Evolutionary conservation across 1,140 invertebrate genomes (phyloP).

Genomic region (Conus ventricosus): DNA sequence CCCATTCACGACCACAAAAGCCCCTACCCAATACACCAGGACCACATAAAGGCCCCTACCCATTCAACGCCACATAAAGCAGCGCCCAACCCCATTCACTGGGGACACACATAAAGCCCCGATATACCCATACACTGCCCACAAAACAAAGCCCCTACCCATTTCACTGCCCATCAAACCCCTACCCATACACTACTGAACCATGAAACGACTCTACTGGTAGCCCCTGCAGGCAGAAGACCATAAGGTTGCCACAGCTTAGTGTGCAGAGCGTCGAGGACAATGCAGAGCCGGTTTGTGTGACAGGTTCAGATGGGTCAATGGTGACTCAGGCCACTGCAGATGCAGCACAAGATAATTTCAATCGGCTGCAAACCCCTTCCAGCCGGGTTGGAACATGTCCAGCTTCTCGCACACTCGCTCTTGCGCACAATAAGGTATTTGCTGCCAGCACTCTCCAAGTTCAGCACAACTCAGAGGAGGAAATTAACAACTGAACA

Average conservation of each 20-base stretch:
- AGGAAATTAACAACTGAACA: neutral
- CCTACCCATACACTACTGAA: constrained; percentile 29
- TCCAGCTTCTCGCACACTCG: constrained; percentile 84
- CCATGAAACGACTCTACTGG: constrained; percentile 79
- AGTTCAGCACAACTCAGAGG: neutral
- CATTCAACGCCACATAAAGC: no score
- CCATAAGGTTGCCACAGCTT: constrained; percentile 91
- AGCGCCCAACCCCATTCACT: no score
- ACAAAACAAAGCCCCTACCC: no score
- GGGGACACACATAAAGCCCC: no score
- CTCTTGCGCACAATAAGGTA: no score
- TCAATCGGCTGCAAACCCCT: no score
- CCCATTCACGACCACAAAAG: no score
- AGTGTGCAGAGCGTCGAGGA: constrained; percentile 86
- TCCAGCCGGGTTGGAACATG: constrained; percentile 82
- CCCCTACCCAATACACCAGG: no score
- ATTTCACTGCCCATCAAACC: no score
- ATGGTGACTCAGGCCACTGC: constrained; percentile 83
- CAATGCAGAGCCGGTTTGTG: constrained; percentile 83
- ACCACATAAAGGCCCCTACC: no score
- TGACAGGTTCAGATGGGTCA: constrained; percentile 86
- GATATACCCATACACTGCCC: no score
- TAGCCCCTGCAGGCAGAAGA: constrained; percentile 92
- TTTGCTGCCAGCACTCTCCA: constrained; percentile 74
- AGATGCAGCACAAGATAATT: constrained; percentile 90